Base-by-base conservation (phyloP, 2,797 vertebrate genomes). In the Odontamblyopus rebecca region DNA sequence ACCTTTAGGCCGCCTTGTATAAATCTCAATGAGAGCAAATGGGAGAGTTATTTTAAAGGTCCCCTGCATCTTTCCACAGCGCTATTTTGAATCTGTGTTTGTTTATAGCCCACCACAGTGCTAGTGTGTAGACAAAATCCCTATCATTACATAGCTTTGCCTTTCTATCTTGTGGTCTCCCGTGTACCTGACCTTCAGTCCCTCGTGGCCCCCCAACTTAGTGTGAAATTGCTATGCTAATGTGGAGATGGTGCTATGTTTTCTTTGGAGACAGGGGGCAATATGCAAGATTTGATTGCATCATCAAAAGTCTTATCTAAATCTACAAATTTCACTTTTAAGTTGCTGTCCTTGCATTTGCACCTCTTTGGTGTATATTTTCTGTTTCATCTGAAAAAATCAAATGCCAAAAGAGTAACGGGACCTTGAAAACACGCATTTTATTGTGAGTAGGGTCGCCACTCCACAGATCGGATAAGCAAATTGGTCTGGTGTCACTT, bases 51-150 rank as follows among this genome's bases (percentile, higher is more conserved):
- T 41, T 29, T 70, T 51, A 79, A 72, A 73, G 72, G 77, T 71
- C 74, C 41, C 69, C 86, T 89, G 89, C 86, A 87, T 90, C 86
- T 89, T 89, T 84, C 79, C 70, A 81, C 73, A 6, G n/a, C 64
- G 66, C 75, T 77, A 65, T 69, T 77, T 77, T 73, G 74, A 69
- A 70, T 81, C 53, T 80, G 68, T 86, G 68, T 76, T 80, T 78
- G 67, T 80, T 81, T 68, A 65, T 69, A 67, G 65, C 13, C 66
- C 63, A 69, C 51, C 53, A 61, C 65, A 62, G 18, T 65, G n/a
- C 41, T 81, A 79, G 76, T 88, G 67, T 84, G 70, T 68, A 65
- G 59, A 64, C 53, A 67, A 51, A 57, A 35, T 74, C 70, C 68
- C 38, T 65, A 60, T 76, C 62, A 75, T 73, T 74, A 74, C 32